A percentile compares a stretch with the other conserved stretches of the same genome.
These are phyloP conservation scores for Meloe dianella DNA, from an alignment of 2,888 invertebrate genomes.

Conservation along the genomic window DNA sequence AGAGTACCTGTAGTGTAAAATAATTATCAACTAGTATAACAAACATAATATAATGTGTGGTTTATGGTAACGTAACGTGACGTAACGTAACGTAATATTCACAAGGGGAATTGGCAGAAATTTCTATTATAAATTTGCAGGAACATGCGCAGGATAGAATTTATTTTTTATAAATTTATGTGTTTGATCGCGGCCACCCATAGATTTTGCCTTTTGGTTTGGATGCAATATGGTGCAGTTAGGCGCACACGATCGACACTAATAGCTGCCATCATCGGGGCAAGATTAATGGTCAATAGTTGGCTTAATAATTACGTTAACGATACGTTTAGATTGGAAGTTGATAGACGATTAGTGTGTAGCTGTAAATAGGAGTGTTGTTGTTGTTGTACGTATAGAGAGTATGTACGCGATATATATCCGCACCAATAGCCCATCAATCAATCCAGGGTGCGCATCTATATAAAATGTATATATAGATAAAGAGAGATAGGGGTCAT, in stretches of 20 bases:
- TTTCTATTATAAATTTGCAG: background rate
- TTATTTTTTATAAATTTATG: background rate
- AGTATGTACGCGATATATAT: slow-evolving; percentile 24
- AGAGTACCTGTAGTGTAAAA: slow-evolving; percentile 49
- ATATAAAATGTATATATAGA: slow-evolving; percentile 16
- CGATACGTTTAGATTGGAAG: slow-evolving; percentile 37
- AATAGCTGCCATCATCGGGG: slow-evolving; percentile 34
- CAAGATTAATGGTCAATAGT: slow-evolving; percentile 38
- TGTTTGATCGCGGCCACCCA: slow-evolving; percentile 22
- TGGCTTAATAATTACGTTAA: slow-evolving; percentile 39
- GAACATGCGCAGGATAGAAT: background rate
- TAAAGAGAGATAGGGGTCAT: slow-evolving; percentile 31
- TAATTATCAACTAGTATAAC: slow-evolving; percentile 47
- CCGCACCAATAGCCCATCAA: slow-evolving; percentile 33
- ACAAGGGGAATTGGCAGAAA: background rate
- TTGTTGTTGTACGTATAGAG: background rate
- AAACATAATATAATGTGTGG: slow-evolving; percentile 24
- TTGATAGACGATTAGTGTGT: slow-evolving; percentile 36
- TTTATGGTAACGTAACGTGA: slow-evolving; percentile 50
- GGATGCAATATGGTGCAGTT: slow-evolving; percentile 28
- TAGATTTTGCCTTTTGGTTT: slow-evolving; percentile 19
- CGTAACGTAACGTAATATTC: slow-evolving; percentile 10
- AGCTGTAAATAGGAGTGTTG: slow-evolving; percentile 31
- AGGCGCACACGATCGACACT: slow-evolving; percentile 37
- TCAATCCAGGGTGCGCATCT: slow-evolving; percentile 24